phyloP scores from a whole-genome alignment of 2,888 invertebrate genomes.

The Scaptomyza reducta region DNA sequence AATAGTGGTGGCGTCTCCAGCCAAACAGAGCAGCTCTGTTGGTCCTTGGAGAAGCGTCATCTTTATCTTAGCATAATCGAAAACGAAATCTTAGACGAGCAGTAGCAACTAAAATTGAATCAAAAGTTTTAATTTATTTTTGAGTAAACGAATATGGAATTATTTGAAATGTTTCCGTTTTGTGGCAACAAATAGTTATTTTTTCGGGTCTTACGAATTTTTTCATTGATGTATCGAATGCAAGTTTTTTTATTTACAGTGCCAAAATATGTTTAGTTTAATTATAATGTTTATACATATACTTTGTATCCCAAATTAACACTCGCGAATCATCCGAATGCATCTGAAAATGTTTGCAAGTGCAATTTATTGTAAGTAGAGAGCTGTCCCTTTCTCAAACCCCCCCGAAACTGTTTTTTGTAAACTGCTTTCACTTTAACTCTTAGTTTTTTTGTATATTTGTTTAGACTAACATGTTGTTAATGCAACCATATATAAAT shows the following conservation, averaged over 20 bases:
- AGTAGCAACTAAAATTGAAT: constrained; percentile 23
- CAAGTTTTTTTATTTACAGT: constrained; percentile 78
- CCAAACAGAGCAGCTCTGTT: constrained; percentile 59
- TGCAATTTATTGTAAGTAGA: constrained; percentile 60
- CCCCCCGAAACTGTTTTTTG: constrained; percentile 26
- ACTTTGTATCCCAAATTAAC: constrained; percentile 32
- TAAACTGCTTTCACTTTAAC: constrained; percentile 40
- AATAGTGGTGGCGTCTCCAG: constrained; percentile 34
- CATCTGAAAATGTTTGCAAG: constrained; percentile 57
- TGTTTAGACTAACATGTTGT: constrained; percentile 50
- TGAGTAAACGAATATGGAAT: constrained; percentile 27
- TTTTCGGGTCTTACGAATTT: constrained; percentile 33
- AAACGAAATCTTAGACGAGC: constrained; percentile 48
- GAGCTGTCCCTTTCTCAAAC: neutral
- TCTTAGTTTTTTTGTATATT: constrained; percentile 53
- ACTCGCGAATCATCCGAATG: constrained; percentile 55
- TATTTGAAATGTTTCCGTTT: constrained; percentile 24
- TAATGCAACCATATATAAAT: constrained; percentile 19
- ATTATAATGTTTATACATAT: constrained; percentile 63
- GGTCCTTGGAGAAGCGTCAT: constrained; percentile 31
- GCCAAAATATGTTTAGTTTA: constrained; percentile 80
- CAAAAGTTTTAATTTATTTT: constrained; percentile 66
- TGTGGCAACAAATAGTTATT: constrained; percentile 24
- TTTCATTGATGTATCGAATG: constrained; percentile 46
- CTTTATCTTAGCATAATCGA: constrained; percentile 59